A percentile compares a stretch with the other conserved stretches of the same genome.
phyloP scores from a whole-genome alignment of 2,113 vertebrate genomes.

The Colistium nudipinnis region DNA sequence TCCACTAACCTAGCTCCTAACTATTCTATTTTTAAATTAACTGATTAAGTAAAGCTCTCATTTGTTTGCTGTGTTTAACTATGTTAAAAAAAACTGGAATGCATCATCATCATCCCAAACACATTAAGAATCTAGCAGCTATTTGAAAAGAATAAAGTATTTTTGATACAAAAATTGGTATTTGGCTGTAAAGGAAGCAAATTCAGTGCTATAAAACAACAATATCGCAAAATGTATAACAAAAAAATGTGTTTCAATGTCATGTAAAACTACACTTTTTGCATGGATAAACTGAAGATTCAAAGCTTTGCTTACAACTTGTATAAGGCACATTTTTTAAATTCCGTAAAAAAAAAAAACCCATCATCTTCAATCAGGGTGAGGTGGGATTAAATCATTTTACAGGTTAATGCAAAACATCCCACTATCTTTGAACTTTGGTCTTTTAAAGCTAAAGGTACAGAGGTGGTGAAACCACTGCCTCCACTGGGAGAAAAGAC shows the following conservation, averaged over 20 bases:
- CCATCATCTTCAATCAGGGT: neutral
- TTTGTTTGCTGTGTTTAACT: neutral
- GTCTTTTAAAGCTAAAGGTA: conserved; percentile 32
- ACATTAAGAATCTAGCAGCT: neutral
- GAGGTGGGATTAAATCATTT: neutral
- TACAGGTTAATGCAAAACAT: conserved; percentile 10
- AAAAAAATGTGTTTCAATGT: too few relatives aligned
- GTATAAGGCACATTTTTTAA: too few relatives aligned
- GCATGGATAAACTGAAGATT: neutral
- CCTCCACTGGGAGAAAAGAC: neutral
- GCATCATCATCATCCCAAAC: neutral
- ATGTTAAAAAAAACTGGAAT: neutral
- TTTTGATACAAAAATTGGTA: neutral
- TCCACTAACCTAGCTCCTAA: too few relatives aligned
- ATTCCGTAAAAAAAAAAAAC: too few relatives aligned
- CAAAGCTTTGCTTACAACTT: neutral
- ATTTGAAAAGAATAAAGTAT: neutral
- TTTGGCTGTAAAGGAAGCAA: neutral
- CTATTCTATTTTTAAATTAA: neutral
- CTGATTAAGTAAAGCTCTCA: neutral
- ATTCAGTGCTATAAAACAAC: too few relatives aligned
- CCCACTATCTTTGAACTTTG: conserved; percentile 74
- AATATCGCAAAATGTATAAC: too few relatives aligned
- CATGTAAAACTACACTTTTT: neutral
- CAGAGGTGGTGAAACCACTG: conserved; percentile 45